Conservation (phyloP, 2,797 vertebrate genomes). For the Alcedo quadribrachys region DNA sequence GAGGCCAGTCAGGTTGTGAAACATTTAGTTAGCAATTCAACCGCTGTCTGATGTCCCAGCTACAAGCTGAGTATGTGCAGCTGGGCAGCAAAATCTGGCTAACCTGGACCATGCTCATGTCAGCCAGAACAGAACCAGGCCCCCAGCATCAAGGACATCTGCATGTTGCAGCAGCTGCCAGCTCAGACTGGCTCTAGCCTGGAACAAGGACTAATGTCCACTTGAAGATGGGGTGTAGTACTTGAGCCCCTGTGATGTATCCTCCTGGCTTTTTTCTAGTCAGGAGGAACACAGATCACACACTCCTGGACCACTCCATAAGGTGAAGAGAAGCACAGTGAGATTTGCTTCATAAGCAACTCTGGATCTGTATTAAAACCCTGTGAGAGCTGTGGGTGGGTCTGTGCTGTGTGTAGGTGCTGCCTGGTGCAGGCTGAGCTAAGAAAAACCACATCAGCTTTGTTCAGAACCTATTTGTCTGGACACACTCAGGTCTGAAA, state of each 20-base stretch:
- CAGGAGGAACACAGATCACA: background rate
- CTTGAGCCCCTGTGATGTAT: background rate
- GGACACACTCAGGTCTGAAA: background rate
- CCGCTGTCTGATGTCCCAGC: fast-evolving
- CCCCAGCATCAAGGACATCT: background rate
- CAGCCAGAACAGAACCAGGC: background rate
- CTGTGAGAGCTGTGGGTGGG: background rate
- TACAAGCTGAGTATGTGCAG: background rate
- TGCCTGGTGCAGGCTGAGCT: background rate
- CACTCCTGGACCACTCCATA: background rate
- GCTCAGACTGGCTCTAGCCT: background rate
- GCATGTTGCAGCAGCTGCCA: background rate
- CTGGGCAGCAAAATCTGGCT: background rate
- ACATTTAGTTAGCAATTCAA: background rate
- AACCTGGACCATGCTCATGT: background rate
- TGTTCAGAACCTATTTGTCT: background rate
- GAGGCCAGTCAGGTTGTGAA: background rate
- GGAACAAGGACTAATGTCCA: background rate
- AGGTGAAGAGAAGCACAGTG: background rate
- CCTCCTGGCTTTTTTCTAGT: background rate
- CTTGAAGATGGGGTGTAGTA: background rate
- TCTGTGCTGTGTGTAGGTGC: background rate
- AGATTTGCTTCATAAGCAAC: background rate
- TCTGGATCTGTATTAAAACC: background rate
- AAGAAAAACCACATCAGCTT: background rate